Evolutionary conservation across 2,797 vertebrate species (phyloP), one percentile per base, ranked within the genome.

Genomic region (Melanotaenia parkinsoni): DNA sequence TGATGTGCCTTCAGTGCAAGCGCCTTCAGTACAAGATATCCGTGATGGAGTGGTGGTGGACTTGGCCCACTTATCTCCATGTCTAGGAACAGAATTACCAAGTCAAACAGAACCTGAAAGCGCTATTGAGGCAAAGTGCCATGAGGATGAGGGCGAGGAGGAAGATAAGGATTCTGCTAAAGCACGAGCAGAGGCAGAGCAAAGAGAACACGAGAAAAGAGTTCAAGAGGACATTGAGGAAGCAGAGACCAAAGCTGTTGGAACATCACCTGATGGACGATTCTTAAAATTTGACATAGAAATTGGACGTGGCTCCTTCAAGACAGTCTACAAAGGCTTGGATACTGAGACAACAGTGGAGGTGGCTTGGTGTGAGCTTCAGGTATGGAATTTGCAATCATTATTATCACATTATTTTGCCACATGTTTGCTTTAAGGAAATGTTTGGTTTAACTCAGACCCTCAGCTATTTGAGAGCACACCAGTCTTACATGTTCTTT

Each of bases 211-310:
- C 0, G 94, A 95, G 82, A 97, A 97, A 58, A 97, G 95, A 90
- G 93, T 89, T 32, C 92, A 87, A 70, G 97, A 99, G 0, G 97
- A 98, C 67, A 99, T 94, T 0, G 97, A 99, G 77, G 97, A 99
- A 90, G 95, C 96, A 14, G 98, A 99, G 92, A 99, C 97, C 59
- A 98, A 98, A 92, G 97, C 98, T 1, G 97, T 99, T 74, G 98
- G 96, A 33, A 94, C 97, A 62, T 99, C 97, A 28, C 97, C 95
- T 0, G 97, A 99, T 35, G 97, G 98, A 4, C 96, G 97, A 62
- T 99, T 99, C 82, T 92, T 99, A 0, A 99, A 99, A 93, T 99
- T 99, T 79, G 98, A 99, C 77, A 99, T 99, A 28, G 98, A 99
- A 91, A 98, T 99, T 57, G 98, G 98, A 90, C 95, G 97, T 84